Evolutionary conservation across 30 jellyfish, hydroid and myxozoan genomes (phyloP).

Genomic region (Aurelia coerulea): DNA sequence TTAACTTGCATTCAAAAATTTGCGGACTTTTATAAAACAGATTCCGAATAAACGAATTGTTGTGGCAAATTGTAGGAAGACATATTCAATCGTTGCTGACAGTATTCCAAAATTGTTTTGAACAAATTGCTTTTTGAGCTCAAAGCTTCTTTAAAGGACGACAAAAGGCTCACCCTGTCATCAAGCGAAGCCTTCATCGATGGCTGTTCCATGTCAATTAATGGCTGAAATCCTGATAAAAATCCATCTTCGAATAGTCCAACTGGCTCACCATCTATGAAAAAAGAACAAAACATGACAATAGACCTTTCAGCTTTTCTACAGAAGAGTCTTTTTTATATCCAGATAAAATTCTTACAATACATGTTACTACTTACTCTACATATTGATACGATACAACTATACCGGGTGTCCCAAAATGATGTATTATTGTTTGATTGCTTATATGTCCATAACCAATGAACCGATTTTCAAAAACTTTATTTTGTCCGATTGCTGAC

Average conservation of each 20-base stretch:
- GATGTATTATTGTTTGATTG: too few relatives aligned
- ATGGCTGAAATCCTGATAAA: conserved; percentile 83
- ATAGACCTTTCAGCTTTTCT: too few relatives aligned
- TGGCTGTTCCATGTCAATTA: conserved; percentile 51
- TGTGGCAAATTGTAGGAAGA: not conserved
- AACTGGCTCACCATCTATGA: conserved; percentile 66
- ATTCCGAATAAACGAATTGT: not conserved
- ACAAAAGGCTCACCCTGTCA: conserved; percentile 14
- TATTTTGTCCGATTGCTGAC: too few relatives aligned
- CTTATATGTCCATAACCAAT: too few relatives aligned
- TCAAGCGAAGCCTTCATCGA: conserved; percentile 44
- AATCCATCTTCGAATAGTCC: conserved; percentile 77
- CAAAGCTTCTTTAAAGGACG: not conserved
- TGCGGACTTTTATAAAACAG: not conserved
- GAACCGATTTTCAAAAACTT: too few relatives aligned
- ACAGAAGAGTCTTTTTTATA: too few relatives aligned
- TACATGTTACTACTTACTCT: too few relatives aligned
- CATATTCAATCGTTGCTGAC: not conserved
- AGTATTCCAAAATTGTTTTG: not conserved
- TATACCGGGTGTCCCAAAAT: too few relatives aligned
- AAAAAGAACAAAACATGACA: not conserved
- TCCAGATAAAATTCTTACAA: too few relatives aligned
- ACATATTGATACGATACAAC: too few relatives aligned
- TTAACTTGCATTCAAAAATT: too few relatives aligned
- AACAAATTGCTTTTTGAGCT: too few relatives aligned